Percentiles rank a stretch among this genome's conserved stretches.
Conservation (phyloP, 2,113 vertebrate species). For the Protobothrops mucrosquamatus region DNA sequence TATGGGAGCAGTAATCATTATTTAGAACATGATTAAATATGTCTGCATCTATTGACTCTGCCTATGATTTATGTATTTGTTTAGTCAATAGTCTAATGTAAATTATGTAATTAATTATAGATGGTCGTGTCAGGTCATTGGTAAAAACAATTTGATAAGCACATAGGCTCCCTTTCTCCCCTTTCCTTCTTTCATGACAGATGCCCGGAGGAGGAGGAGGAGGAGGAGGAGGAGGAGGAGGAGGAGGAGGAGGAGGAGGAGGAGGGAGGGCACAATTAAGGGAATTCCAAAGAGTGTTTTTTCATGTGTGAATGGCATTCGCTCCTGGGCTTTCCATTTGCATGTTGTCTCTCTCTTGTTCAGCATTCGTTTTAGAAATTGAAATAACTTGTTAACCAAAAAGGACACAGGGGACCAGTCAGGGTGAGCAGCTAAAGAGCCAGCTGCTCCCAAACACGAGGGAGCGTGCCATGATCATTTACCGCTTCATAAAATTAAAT, state of each 20-base stretch:
- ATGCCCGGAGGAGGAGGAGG: conserved; percentile 68
- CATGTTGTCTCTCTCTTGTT: conserved; percentile 85
- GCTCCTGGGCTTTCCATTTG: conserved; percentile 75
- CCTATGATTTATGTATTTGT: conserved; percentile 99
- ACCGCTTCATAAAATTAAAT: conserved; percentile 88
- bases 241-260: conserved; percentile 44
- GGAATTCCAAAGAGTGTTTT: conserved; percentile 87
- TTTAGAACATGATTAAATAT: conserved; percentile 99
- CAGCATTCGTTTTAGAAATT: conserved; percentile 81
- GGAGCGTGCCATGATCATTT: conserved; percentile 81
- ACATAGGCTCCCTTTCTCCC: conserved; percentile 37
- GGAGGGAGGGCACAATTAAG: conserved; percentile 69
- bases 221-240: conserved; percentile 20
- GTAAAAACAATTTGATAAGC: conserved; percentile 88
- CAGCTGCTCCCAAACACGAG: conserved; percentile 79
- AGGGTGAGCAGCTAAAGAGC: conserved; percentile 75
- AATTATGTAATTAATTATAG: conserved; percentile 99
- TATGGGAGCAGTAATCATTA: conserved; percentile 97
- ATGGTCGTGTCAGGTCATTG: conserved; percentile 89
- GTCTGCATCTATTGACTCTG: conserved; percentile 95
- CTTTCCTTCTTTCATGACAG: conserved; percentile 67
- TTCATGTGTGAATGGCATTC: conserved; percentile 81
- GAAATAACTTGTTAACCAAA: conserved; percentile 87
- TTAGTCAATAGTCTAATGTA: conserved; percentile 99
- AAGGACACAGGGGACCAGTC: conserved; percentile 76